Conservation (phyloP, 35 echinoderm and acorn worm species). For the Lytechinus variegatus region DNA sequence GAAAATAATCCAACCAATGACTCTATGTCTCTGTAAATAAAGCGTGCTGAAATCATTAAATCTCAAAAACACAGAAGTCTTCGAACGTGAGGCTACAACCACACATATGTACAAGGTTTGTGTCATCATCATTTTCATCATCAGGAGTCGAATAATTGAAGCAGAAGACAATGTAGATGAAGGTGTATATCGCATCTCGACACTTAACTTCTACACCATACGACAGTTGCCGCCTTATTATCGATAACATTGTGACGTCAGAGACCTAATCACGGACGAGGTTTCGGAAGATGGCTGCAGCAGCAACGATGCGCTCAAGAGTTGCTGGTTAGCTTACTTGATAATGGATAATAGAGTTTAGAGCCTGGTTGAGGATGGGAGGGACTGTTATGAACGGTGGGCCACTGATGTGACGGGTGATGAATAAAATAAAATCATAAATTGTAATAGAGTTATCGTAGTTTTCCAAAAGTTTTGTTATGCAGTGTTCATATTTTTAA, state of each 20-base stretch:
- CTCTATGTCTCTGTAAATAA: too few species aligned
- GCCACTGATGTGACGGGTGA: too few species aligned
- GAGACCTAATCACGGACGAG: neutral
- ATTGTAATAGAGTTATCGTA: too few species aligned
- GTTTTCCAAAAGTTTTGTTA: too few species aligned
- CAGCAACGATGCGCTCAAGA: neutral
- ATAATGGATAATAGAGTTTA: neutral
- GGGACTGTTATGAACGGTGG: too few species aligned
- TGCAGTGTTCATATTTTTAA: too few species aligned
- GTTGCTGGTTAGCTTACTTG: neutral
- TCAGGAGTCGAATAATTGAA: neutral
- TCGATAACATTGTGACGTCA: conserved; percentile 49
- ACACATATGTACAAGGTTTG: neutral
- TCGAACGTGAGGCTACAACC: neutral
- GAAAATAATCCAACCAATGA: too few species aligned
- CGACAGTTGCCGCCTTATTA: conserved; percentile 53
- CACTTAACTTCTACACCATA: conserved; percentile 46
- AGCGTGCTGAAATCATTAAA: neutral
- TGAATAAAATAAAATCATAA: neutral
- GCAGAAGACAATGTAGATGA: conserved; percentile 34
- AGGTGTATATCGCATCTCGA: conserved; percentile 44
- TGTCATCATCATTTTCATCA: too few species aligned
- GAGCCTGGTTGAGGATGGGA: too few species aligned
- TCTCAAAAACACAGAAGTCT: neutral
- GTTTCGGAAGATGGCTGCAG: neutral